phyloP scores from a whole-genome alignment of 2,797 vertebrate species.

The Silurus aristotelis region DNA sequence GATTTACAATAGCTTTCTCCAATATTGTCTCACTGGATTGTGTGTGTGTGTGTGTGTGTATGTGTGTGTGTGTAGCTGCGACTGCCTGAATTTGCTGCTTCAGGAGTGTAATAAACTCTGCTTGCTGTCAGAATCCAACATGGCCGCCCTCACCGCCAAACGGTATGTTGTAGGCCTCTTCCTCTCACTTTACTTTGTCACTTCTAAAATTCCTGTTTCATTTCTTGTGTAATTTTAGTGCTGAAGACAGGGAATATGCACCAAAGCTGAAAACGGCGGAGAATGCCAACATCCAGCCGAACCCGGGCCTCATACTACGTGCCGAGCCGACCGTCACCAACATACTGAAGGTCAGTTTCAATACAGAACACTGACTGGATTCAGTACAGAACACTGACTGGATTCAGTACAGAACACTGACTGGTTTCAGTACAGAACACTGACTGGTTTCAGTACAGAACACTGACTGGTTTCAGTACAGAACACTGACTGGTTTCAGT shows the following conservation, averaged over 20 bases:
- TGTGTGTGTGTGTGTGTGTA: background rate
- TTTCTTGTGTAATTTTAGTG: constrained; percentile 62
- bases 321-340: constrained; percentile 98
- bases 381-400: too few species aligned
- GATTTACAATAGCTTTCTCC: too few species aligned
- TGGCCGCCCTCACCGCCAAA: constrained; percentile 82
- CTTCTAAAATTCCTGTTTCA: background rate
- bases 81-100: constrained; percentile 89
- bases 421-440: too few species aligned
- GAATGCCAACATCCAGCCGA: constrained; percentile 96
- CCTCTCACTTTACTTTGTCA: background rate
- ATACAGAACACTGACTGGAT: background rate
- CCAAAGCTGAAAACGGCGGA: constrained; percentile 89
- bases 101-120: constrained; percentile 95
- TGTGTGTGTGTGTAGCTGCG: constrained; percentile 77
- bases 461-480: too few species aligned
- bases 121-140: constrained; percentile 86
- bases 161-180: constrained; percentile 72
- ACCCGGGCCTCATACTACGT: constrained; percentile 91
- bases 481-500: too few species aligned
- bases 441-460: too few species aligned
- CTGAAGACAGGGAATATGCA: constrained; percentile 86
- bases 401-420: too few species aligned
- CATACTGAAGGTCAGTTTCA: constrained; percentile 86
- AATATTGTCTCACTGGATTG: background rate